These are phyloP conservation scores for Fabriciana adippe DNA, from an alignment of 2,888 invertebrate genomes.

Conservation along the genomic window DNA sequence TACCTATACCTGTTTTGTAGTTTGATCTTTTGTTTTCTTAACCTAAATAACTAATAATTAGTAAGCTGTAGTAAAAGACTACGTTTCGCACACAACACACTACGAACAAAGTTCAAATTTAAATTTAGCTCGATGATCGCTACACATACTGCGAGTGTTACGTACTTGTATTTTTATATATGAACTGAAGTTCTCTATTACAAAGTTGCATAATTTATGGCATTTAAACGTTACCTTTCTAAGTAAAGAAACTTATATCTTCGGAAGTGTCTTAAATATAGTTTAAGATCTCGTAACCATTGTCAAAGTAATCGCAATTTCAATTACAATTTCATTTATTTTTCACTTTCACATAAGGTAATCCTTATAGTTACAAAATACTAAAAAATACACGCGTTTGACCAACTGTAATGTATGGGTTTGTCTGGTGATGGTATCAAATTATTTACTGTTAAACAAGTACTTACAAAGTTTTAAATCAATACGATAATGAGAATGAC, in stretches of 20 bases:
- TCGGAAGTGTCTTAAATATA: neutral
- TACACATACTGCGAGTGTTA: slow-evolving; percentile 7
- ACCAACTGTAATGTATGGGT: neutral
- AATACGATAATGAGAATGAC: no score
- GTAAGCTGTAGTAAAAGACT: slow-evolving; percentile 2
- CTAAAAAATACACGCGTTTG: neutral
- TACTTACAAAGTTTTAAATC: no score
- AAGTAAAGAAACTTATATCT: no score
- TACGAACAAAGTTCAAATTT: slow-evolving; percentile 29
- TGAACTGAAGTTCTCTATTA: neutral
- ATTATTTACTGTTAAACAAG: no score
- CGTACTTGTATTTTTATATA: slow-evolving; percentile 6
- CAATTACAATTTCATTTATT: no score
- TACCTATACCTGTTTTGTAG: neutral
- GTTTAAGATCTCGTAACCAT: neutral
- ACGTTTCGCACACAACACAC: slow-evolving; percentile 10
- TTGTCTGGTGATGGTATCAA: no score
- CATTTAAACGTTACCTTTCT: no score
- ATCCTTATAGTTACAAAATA: neutral
- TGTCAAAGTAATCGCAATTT: no score
- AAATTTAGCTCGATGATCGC: slow-evolving; percentile 24
- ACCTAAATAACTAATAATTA: neutral
- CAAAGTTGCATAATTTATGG: no score
- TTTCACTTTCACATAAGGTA: no score
- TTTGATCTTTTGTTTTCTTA: neutral